Percentiles rank a stretch among this genome's conserved stretches.
Conservation (phyloP, 2,113 vertebrate species). For the Sardina pilchardus region DNA sequence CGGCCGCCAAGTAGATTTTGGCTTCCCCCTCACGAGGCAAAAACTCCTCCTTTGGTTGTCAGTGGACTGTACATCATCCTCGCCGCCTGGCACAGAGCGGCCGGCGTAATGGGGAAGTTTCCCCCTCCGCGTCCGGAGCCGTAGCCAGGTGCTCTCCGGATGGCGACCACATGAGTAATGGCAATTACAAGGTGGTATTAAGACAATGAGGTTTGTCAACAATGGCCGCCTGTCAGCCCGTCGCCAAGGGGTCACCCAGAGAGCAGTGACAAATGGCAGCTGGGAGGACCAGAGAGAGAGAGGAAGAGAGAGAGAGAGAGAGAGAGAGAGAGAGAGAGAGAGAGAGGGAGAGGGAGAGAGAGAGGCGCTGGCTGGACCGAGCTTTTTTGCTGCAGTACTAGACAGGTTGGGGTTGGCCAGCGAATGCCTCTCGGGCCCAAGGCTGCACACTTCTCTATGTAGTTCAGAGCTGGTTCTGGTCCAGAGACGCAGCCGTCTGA, state of each 20-base stretch:
- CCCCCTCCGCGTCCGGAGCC: neutral
- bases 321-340: neutral
- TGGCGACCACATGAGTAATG: conserved; percentile 61
- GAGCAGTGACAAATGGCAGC: conserved; percentile 40
- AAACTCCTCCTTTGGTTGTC: neutral
- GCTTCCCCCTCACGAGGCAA: too few relatives aligned
- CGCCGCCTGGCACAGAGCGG: neutral
- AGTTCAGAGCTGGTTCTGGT: too few relatives aligned
- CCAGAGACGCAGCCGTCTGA: too few relatives aligned
- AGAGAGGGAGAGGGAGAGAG: neutral
- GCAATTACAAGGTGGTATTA: conserved; percentile 55
- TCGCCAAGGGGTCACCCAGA: conserved; percentile 57
- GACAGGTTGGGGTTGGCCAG: too few relatives aligned
- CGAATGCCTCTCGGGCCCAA: too few relatives aligned
- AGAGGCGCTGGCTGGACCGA: neutral
- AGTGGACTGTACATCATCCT: neutral
- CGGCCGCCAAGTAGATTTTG: too few relatives aligned
- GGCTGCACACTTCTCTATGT: too few relatives aligned
- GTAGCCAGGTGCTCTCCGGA: conserved; percentile 47
- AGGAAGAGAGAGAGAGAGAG: neutral
- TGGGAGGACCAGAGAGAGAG: neutral
- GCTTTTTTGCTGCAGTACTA: too few relatives aligned
- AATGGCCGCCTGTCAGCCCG: conserved; percentile 58
- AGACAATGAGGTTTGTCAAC: conserved; percentile 53
- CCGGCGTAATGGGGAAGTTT: too few relatives aligned